These are phyloP conservation scores for Drosophila birchii DNA, from an alignment of 2,888 invertebrate genomes.

Conservation along the genomic window DNA sequence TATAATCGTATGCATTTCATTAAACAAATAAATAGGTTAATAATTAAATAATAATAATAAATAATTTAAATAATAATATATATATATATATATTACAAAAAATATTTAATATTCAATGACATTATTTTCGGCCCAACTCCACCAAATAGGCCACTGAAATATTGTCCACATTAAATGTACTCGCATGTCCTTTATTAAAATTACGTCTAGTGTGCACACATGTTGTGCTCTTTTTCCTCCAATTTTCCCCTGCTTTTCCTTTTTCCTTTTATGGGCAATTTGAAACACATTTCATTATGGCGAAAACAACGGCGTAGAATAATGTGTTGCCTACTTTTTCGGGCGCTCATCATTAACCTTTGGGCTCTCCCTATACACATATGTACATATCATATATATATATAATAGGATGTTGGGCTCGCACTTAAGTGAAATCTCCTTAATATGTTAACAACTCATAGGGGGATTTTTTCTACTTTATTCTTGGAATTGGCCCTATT, in stretches of 20 bases:
- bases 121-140: background rate
- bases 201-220: conserved; percentile 23
- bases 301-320: conserved; percentile 23
- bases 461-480: conserved; percentile 46
- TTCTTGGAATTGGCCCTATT: conserved; percentile 16
- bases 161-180: conserved; percentile 20
- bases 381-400: background rate
- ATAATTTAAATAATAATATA: background rate
- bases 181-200: conserved; percentile 32
- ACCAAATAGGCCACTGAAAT: conserved; percentile 13
- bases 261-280: conserved; percentile 71
- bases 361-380: background rate
- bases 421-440: conserved; percentile 76
- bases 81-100: background rate
- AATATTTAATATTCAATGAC: background rate
- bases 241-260: background rate
- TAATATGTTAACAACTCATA: conserved; percentile 80
- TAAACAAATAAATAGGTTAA: background rate
- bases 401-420: conserved; percentile 25
- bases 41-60: background rate
- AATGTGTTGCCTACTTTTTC: conserved; percentile 49
- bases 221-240: conserved; percentile 1
- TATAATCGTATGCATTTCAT: too few relatives aligned
- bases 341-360: conserved; percentile 47
- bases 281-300: conserved; percentile 73